A percentile compares a stretch with the other conserved stretches of the same genome.
Evolutionary conservation across 2,888 invertebrate species (phyloP).

Genomic region (Lomographa bimaculata): DNA sequence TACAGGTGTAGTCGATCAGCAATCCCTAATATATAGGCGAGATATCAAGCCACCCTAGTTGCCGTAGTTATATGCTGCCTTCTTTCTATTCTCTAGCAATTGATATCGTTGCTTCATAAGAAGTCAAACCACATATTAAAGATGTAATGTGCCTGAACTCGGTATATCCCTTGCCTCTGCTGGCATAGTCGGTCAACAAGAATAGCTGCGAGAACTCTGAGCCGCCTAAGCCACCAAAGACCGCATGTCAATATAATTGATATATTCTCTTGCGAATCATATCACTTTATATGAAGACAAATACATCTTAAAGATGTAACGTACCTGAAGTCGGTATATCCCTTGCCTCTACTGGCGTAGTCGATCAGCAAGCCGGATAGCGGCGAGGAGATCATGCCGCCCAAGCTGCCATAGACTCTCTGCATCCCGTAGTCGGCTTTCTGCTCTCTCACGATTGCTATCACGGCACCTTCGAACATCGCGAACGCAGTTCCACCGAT

Average conservation of each 20-base stretch:
- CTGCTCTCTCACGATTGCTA: constrained; percentile 89
- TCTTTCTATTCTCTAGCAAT: too few species aligned
- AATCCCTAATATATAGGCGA: too few species aligned
- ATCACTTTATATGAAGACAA: too few species aligned
- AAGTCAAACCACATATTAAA: too few species aligned
- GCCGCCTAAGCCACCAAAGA: constrained; percentile 90
- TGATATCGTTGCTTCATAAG: too few species aligned
- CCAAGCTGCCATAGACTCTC: constrained; percentile 89
- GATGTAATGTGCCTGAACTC: constrained; percentile 92
- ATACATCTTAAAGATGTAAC: too few species aligned
- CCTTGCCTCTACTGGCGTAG: constrained; percentile 87
- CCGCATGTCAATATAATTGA: too few species aligned
- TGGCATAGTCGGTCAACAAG: constrained; percentile 89
- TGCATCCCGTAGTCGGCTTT: constrained; percentile 91
- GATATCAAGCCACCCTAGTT: too few species aligned
- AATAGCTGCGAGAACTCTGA: constrained; percentile 92
- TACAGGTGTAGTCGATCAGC: too few species aligned
- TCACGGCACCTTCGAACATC: constrained; percentile 92
- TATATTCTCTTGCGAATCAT: too few species aligned
- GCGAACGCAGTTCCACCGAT: constrained; percentile 90
- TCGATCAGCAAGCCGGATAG: constrained; percentile 89
- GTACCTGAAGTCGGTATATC: constrained; percentile 89
- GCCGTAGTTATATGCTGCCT: too few species aligned
- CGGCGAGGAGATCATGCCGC: constrained; percentile 91
- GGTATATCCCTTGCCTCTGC: constrained; percentile 86